Conservation (phyloP, 2,797 vertebrate species). For the Pteropus rufus region DNA sequence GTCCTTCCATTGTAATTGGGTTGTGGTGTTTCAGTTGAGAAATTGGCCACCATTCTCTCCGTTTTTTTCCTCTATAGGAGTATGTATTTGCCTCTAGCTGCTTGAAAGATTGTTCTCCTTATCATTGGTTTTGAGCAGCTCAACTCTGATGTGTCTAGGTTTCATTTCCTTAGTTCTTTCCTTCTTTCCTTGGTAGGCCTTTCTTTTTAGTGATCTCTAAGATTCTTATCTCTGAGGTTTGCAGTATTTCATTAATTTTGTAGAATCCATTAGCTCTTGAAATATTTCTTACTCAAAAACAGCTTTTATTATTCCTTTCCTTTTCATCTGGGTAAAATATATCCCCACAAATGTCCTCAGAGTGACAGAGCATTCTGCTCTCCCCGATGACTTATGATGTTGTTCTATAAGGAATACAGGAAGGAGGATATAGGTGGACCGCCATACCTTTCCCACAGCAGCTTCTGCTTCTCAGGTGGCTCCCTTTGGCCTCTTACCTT, state of each 20-base stretch:
- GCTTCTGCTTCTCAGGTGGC: background rate
- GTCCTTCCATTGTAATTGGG: background rate
- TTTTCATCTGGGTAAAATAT: accelerated
- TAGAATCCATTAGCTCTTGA: background rate
- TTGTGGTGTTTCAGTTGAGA: background rate
- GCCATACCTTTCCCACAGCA: background rate
- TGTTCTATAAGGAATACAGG: background rate
- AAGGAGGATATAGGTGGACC: accelerated
- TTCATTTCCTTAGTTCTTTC: background rate
- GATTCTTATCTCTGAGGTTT: background rate
- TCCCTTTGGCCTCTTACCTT: background rate
- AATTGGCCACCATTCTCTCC: too few species aligned
- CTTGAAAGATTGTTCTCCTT: background rate
- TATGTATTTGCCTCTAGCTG: background rate
- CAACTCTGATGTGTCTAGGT: background rate
- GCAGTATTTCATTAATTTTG: background rate
- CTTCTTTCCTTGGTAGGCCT: background rate
- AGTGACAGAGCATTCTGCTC: background rate
- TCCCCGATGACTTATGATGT: background rate
- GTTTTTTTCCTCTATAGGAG: background rate
- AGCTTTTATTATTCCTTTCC: background rate
- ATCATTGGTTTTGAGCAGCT: background rate
- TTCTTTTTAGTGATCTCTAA: background rate
- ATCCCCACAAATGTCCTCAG: background rate
- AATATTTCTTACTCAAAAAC: background rate